These are phyloP conservation scores for Zoanthus solanderi DNA, from an alignment of 92 coral and sea anemone species.

Conservation along the genomic window DNA sequence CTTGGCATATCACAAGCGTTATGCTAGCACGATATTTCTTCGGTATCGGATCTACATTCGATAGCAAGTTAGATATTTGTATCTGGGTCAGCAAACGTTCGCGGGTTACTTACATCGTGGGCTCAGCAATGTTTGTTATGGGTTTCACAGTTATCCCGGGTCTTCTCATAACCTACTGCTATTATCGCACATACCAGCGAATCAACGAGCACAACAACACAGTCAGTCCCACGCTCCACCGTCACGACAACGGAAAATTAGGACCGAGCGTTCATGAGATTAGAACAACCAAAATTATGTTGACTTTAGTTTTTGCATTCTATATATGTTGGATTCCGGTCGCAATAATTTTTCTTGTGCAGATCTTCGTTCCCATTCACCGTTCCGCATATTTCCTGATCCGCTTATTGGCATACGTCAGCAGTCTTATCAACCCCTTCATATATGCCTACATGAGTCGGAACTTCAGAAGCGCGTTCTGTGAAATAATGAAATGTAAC, in stretches of 20 bases:
- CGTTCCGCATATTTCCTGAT: constrained; percentile 35
- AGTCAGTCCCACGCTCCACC: constrained; percentile 11
- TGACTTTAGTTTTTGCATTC: constrained; percentile 36
- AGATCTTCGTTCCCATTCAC: constrained; percentile 2
- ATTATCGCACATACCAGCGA: constrained; percentile 33
- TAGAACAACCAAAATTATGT: constrained; percentile 36
- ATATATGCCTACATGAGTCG: constrained; percentile 49
- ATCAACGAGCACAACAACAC: constrained; percentile 28
- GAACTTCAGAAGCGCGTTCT: constrained; percentile 33
- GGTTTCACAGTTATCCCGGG: constrained; percentile 39
- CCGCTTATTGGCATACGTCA: constrained; percentile 36
- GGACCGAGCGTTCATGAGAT: constrained; percentile 41
- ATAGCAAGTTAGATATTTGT: constrained; percentile 28
- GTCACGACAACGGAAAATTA: not conserved
- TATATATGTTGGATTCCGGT: constrained; percentile 46
- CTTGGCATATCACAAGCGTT: constrained; percentile 29
- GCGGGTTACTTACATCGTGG: constrained; percentile 12
- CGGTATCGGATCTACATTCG: constrained; percentile 39
- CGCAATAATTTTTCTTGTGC: constrained; percentile 38
- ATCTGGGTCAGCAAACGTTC: constrained; percentile 26
- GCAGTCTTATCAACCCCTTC: constrained; percentile 40
- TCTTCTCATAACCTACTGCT: constrained; percentile 23
- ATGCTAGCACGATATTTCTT: constrained; percentile 25
- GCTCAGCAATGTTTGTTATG: constrained; percentile 36
- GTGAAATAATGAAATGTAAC: not conserved